Conservation (phyloP, 2,797 vertebrate species). For the Pseudopleuronectes americanus region DNA sequence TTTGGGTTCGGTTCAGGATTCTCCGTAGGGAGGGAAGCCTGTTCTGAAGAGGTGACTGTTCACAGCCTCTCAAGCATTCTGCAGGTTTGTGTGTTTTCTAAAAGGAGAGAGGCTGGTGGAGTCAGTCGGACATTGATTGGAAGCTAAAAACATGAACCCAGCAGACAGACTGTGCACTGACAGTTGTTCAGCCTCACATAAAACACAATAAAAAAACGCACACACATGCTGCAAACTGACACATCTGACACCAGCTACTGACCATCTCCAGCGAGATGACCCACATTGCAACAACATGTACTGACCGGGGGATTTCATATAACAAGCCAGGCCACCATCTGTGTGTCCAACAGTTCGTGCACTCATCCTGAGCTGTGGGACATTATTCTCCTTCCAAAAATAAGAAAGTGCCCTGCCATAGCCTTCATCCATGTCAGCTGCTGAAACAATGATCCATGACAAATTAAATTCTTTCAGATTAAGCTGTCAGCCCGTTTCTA, state of each 20-base stretch:
- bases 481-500: slow-evolving; percentile 28
- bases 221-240: background rate
- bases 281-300: slow-evolving; percentile 5
- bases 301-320: slow-evolving; percentile 40
- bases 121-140: slow-evolving; percentile 65
- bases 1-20: slow-evolving; percentile 65
- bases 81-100: slow-evolving; percentile 5
- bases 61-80: slow-evolving; percentile 48
- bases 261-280: background rate
- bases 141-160: slow-evolving; percentile 63
- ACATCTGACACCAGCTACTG: background rate
- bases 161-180: slow-evolving; percentile 30
- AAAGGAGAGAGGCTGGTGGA: slow-evolving; percentile 12
- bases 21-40: slow-evolving; percentile 51
- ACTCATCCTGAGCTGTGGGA: slow-evolving; percentile 27
- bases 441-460: slow-evolving; percentile 28
- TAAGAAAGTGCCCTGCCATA: background rate
- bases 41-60: slow-evolving; percentile 66
- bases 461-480: slow-evolving; percentile 34
- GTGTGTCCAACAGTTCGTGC: slow-evolving; percentile 16
- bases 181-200: slow-evolving; percentile 2
- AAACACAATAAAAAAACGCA: slow-evolving; percentile 27
- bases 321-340: slow-evolving; percentile 43
- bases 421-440: slow-evolving; percentile 28
- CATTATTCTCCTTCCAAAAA: slow-evolving; percentile 6